Evolutionary conservation across 2,797 vertebrate species (phyloP).

Genomic region (Acrossocheilus fasciatus): DNA sequence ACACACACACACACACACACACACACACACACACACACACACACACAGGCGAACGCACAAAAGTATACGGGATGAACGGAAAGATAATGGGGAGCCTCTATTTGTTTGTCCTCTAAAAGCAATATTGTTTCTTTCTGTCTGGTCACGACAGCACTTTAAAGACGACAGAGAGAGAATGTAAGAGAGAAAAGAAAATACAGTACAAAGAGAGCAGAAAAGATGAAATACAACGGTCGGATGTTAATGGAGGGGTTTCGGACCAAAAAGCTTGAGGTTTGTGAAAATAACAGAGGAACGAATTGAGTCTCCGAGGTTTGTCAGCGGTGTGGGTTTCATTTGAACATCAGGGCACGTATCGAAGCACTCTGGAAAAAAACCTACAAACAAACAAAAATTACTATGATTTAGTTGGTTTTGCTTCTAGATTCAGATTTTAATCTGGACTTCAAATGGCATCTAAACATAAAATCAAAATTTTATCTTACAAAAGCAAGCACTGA

Average conservation of each 20-base stretch:
- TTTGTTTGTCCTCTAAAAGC: constrained; percentile 57
- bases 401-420: background rate
- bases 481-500: background rate
- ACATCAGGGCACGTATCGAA: constrained; percentile 5
- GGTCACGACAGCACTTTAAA: constrained; percentile 49
- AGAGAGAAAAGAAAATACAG: constrained; percentile 28
- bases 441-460: background rate
- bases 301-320: constrained; percentile 19
- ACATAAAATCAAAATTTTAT: too few relatives aligned
- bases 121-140: constrained; percentile 55
- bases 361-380: background rate
- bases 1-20: background rate
- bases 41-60: constrained; percentile 27
- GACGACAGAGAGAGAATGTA: constrained; percentile 54
- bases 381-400: constrained; percentile 1
- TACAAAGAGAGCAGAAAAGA: constrained; percentile 60
- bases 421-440: background rate
- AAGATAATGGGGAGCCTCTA: constrained; percentile 46
- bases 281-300: constrained; percentile 64
- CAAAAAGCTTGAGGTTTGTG: constrained; percentile 33
- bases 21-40: background rate
- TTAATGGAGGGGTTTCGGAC: constrained; percentile 12
- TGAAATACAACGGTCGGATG: constrained; percentile 25
- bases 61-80: constrained; percentile 34
- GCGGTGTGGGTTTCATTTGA: background rate